A percentile compares a stretch with the other conserved stretches of the same genome.
These are phyloP conservation scores for Periplaneta americana DNA, from an alignment of 1,140 invertebrate genomes.

Conservation along the genomic window DNA sequence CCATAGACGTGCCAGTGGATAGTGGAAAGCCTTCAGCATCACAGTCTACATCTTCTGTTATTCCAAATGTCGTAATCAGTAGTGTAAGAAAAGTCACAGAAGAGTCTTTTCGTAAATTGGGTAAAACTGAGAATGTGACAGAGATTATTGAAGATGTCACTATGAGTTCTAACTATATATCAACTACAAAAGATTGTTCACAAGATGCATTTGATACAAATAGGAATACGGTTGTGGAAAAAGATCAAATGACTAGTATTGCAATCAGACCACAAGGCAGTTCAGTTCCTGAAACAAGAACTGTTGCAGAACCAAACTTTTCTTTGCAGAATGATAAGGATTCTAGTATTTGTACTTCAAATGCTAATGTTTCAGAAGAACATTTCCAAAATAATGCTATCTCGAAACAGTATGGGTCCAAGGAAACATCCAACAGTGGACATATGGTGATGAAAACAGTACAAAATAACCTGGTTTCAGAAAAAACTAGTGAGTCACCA, in stretches of 20 bases:
- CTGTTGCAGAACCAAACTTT: neutral
- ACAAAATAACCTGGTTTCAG: neutral
- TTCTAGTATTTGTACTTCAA: neutral
- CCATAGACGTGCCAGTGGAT: neutral
- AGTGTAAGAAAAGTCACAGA: too few relatives aligned
- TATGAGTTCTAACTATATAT: neutral
- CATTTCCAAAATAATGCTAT: neutral
- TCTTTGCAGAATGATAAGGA: neutral
- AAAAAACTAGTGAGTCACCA: neutral
- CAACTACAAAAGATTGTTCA: too few relatives aligned
- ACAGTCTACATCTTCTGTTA: too few relatives aligned
- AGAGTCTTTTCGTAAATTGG: too few relatives aligned
- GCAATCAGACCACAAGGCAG: neutral
- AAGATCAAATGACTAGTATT: neutral
- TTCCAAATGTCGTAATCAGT: too few relatives aligned
- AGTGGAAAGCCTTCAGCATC: neutral
- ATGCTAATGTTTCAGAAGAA: neutral
- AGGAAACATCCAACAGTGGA: too few relatives aligned
- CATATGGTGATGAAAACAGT: neutral
- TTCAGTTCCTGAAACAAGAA: neutral
- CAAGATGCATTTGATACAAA: neutral
- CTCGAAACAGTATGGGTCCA: neutral
- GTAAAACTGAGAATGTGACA: too few relatives aligned
- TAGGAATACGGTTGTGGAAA: neutral
- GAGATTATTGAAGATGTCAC: neutral